Base-by-base conservation (phyloP, 2,797 vertebrate genomes). In the Microcaecilia unicolor region DNA sequence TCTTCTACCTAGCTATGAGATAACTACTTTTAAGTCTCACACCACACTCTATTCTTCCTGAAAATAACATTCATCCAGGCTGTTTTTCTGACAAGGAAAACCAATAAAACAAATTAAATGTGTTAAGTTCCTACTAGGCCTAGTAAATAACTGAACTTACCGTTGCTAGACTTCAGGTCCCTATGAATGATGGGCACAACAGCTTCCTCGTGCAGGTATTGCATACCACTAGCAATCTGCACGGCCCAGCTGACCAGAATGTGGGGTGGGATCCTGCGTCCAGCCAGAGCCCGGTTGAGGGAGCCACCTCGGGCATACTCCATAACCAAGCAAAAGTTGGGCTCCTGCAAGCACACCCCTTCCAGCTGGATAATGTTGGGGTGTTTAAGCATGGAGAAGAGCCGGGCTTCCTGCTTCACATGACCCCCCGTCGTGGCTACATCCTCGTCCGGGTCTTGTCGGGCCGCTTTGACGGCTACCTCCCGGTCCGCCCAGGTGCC, bases 81-180 rank as follows among this genome's bases (percentile, higher is more conserved):
- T n/a, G n/a, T n/a, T n/a, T n/a, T n/a, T n/a, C n/a, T n/a, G n/a
- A n/a, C n/a, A n/a, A n/a, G n/a, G n/a, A n/a, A n/a, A n/a, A n/a
- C n/a, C n/a, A n/a, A n/a, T n/a, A n/a, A n/a, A n/a, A n/a, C n/a
- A n/a, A n/a, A n/a, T n/a, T n/a, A n/a, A n/a, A n/a, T n/a, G n/a
- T n/a, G n/a, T n/a, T n/a, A n/a, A n/a, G n/a, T n/a, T n/a, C n/a
- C n/a, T n/a, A n/a, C n/a, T n/a, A n/a, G n/a, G n/a, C n/a, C n/a
- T n/a, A n/a, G n/a, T n/a, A n/a, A n/a, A n/a, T n/a, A n/a, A n/a
- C n/a, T n/a, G n/a, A n/a, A 63, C 93, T 94, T 85, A 97, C 93
- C 87, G 78, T 96, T 97, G 78, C 91, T 92, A 48, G 93, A 97
- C 68, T 97, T 97, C 47, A 97, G 88, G 74, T 97, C 93, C 2